phyloP scores from a whole-genome alignment of 2,797 vertebrate species.

The Acipenser transmontanus region DNA sequence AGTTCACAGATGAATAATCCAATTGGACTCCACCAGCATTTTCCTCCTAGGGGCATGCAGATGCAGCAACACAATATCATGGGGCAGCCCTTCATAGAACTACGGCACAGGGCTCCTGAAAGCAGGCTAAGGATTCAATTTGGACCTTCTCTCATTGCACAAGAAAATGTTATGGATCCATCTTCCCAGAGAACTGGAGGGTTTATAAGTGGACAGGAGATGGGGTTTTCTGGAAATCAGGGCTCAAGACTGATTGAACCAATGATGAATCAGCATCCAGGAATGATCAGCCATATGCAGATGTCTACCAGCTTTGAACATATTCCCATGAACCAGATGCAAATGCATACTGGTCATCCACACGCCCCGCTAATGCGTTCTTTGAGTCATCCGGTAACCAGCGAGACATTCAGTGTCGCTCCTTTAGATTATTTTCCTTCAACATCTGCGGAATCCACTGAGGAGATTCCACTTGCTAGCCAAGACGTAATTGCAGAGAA shows the following conservation, averaged over 20 bases:
- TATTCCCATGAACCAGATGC: constrained; percentile 65
- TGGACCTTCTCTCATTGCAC: constrained; percentile 47
- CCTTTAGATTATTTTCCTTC: constrained; percentile 52
- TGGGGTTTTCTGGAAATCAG: constrained; percentile 56
- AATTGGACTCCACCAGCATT: constrained; percentile 70
- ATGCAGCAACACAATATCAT: constrained; percentile 91
- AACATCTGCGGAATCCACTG: constrained; percentile 51
- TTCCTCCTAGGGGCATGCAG: constrained; percentile 72
- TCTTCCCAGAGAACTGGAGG: constrained; percentile 56
- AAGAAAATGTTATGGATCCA: constrained; percentile 56
- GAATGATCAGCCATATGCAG: constrained; percentile 54
- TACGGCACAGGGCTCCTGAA: constrained; percentile 83
- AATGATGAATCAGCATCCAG: constrained; percentile 49
- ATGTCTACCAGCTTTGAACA: constrained; percentile 73
- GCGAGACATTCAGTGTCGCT: constrained; percentile 61
- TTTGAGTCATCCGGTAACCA: constrained; percentile 70
- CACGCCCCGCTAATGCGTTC: constrained; percentile 69
- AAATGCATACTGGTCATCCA: constrained; percentile 52
- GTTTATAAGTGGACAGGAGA: constrained; percentile 66
- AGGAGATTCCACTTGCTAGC: constrained; percentile 35
- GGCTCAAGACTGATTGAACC: constrained; percentile 69
- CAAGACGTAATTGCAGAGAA: constrained; percentile 77
- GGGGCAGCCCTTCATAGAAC: constrained; percentile 91
- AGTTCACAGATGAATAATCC: constrained; percentile 31
- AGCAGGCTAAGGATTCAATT: constrained; percentile 76